Base-by-base conservation (phyloP, 2,113 vertebrate genomes). In the Lagopus muta region DNA sequence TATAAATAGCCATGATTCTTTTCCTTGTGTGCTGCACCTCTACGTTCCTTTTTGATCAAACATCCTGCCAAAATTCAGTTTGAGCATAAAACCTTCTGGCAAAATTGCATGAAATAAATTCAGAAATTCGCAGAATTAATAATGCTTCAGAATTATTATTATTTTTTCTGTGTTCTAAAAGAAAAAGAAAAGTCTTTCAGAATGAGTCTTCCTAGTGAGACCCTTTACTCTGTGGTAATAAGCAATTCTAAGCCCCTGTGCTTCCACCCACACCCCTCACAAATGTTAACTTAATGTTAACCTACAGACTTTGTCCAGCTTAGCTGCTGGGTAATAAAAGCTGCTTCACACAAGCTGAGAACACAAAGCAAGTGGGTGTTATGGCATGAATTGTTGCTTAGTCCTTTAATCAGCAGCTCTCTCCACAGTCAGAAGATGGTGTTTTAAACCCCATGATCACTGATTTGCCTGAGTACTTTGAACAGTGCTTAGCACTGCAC, bases 221-320 rank as follows among this genome's bases (percentile, higher is more conserved):
- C 72, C 48, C 76, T 94, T 84, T 60, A 36, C 72, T 89, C 43
- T 24, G n/a, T 47, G 80, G 54, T 60, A 79, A 93, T 69, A n/a
- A 86, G 54, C 28, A 38, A 77, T 64, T 89, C 58, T 54, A 72
- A 85, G 40, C 10, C 24, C 18, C 18, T 21, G 27, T 38, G 27
- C 34, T 91, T 42, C 91, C 67, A 55, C 90, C 57, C 72, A 84
- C 79, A 43, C 1, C 25, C 4, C 17, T 24, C 8, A 12, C 32
- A 89, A 93, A 96, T 82, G 45, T 87, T 91, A 78, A 79, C 80
- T 88, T 92, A 86, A 86, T 8, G 6, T 93, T 93, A 82, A 84
- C 78, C 64, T 78, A 89, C 2, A 95, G 86, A 71, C 27, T 91
- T 50, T 76, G 83, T 82, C 89, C 82, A 52, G 30, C 65, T 50